Base-by-base conservation (phyloP, 1,140 invertebrate species). In the Heliconius hewitsoni region DNA sequence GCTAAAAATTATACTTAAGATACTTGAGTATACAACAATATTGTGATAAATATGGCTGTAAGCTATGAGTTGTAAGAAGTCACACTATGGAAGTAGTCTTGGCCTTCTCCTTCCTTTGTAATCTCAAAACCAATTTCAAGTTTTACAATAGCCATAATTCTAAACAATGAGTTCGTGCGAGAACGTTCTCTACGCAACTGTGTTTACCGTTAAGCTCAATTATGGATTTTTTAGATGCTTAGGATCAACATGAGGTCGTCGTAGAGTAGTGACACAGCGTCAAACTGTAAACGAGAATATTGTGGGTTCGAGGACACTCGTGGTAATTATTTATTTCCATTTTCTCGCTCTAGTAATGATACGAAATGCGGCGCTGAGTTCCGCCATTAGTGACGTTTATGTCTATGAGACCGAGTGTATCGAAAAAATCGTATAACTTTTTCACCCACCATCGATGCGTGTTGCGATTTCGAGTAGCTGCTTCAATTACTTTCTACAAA, bases 91-190 rank as follows among this genome's bases (percentile, higher is more conserved):
- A 13, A 16, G 42, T 46, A 46, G 23, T 27, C 60, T 66, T 27
- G 27, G 60, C 13, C 13, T 2, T 23, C 8, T 66, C 3, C 60
- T 66, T 66, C 13, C 57, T 66, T 75, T 75, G 74, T 75, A 39
- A 60, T 60, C 37, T 46, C 18, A 75, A 75, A 75, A 57, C 55
- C 74, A 75, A 75, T 60, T 75, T 60, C 74, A 75, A 75, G 34
- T 60, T 57, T 37, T 39, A 3, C 74, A 75, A 60, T 60, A 75
- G 11, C 55, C 74, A 57, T 75, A 60, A 75, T 57, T 75, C 74
- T 74, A 39, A 39, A 9, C 23, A 75, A 75, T 42, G 52, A 37
- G 74, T 39, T 34, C 27, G 73, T 30, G 27, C 42, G 52, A 66
- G 13, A 66, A 30, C 60, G 27, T 66, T 66, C 60, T 66, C 27